phyloP scores from a whole-genome alignment of 2,888 invertebrate species.

The Phanerotoma sp. region DNA sequence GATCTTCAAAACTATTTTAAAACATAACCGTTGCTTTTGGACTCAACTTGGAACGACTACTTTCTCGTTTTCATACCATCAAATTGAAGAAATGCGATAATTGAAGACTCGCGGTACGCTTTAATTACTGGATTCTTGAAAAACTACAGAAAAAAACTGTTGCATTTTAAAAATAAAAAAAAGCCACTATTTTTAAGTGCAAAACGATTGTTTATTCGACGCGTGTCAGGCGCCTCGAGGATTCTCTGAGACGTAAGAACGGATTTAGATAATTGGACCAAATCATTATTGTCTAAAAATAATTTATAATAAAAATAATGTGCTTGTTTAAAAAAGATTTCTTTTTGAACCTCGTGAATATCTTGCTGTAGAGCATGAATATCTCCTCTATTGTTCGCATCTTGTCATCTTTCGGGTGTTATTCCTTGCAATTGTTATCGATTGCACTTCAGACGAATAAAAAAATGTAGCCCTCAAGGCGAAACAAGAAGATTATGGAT shows the following conservation, averaged over 20 bases:
- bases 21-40: slow-evolving; percentile 6
- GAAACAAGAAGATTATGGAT: neutral
- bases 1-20: neutral
- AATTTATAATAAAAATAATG: too few species aligned
- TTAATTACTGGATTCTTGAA: slow-evolving; percentile 14
- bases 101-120: slow-evolving; percentile 1
- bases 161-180: too few species aligned
- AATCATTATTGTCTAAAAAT: slow-evolving; percentile 21
- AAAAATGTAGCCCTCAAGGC: too few species aligned
- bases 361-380: too few species aligned
- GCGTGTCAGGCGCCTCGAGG: slow-evolving; percentile 7
- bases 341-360: too few species aligned
- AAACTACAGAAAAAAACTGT: neutral
- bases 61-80: neutral
- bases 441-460: too few species aligned
- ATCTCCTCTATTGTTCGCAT: too few species aligned
- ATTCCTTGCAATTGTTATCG: too few species aligned
- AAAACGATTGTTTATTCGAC: slow-evolving; percentile 10
- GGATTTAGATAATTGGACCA: slow-evolving; percentile 24
- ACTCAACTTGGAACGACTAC: neutral
- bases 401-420: too few species aligned
- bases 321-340: too few species aligned
- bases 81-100: slow-evolving; percentile 28
- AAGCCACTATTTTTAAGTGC: neutral
- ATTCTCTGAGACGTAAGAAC: slow-evolving; percentile 9